Conservation (phyloP, 2,113 vertebrate genomes). For the Catharus fuscescens region DNA sequence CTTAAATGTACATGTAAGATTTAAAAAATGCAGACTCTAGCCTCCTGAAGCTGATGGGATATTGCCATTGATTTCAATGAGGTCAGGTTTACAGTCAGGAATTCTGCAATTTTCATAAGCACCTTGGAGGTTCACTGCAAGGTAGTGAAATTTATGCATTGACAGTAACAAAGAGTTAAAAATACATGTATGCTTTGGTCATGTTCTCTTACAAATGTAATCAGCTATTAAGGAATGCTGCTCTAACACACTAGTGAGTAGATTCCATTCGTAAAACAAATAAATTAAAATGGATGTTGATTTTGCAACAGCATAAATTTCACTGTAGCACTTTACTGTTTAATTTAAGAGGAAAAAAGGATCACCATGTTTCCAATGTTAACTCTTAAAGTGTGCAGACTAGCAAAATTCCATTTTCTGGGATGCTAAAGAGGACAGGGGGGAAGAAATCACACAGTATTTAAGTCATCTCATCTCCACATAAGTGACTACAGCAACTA, state of each 20-base stretch:
- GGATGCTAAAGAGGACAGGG: neutral
- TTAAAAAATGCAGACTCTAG: neutral
- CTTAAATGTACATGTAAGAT: neutral
- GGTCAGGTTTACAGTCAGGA: neutral
- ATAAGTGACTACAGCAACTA: conserved; percentile 64
- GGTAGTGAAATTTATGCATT: neutral
- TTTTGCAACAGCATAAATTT: neutral
- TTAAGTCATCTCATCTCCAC: conserved; percentile 58
- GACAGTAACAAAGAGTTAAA: neutral
- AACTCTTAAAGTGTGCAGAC: neutral
- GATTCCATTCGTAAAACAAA: neutral
- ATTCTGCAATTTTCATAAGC: neutral
- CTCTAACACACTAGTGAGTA: neutral
- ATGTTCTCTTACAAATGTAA: neutral
- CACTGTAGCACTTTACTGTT: neutral
- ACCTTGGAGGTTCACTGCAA: neutral
- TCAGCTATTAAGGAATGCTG: neutral
- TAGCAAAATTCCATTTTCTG: neutral
- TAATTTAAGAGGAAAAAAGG: neutral
- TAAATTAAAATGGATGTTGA: neutral
- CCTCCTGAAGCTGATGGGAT: neutral
- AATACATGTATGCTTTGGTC: neutral
- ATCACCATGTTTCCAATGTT: neutral
- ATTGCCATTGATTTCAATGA: conserved; percentile 8
- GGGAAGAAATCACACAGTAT: conserved; percentile 3